phyloP scores from a whole-genome alignment of 1,140 invertebrate genomes.

The Drosophila miranda region DNA sequence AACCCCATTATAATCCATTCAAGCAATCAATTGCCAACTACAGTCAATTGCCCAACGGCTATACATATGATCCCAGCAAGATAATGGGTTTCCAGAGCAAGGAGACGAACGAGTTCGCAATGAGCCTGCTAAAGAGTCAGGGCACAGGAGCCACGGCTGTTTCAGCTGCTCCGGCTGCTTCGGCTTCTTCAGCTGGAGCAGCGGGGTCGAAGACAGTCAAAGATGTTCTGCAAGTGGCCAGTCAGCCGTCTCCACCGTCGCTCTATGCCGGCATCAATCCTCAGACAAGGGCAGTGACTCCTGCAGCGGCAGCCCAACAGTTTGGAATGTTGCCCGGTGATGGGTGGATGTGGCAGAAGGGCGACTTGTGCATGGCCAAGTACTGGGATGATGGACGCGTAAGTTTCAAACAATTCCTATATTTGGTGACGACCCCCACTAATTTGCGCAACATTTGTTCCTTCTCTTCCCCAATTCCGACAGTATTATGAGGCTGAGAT shows the following conservation, averaged over 20 bases:
- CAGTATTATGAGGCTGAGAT: constrained; percentile 94
- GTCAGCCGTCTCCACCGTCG: constrained; percentile 8
- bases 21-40: constrained; percentile 46
- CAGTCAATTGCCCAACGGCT: constrained; percentile 81
- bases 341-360: constrained; percentile 87
- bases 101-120: constrained; percentile 85
- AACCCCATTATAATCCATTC: constrained; percentile 27
- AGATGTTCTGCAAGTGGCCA: neutral
- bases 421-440: too few species aligned
- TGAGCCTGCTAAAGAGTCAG: constrained; percentile 82
- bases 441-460: neutral
- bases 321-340: constrained; percentile 53
- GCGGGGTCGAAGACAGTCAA: constrained; percentile 1
- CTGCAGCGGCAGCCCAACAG: constrained; percentile 23
- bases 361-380: constrained; percentile 92
- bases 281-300: constrained; percentile 19
- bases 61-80: constrained; percentile 84
- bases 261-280: constrained; percentile 13
- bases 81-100: constrained; percentile 85
- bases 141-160: constrained; percentile 30
- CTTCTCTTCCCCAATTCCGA: constrained; percentile 64
- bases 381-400: constrained; percentile 96
- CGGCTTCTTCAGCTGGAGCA: constrained; percentile 7
- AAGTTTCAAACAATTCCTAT: constrained; percentile 61
- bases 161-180: neutral